These are phyloP conservation scores for Lordiphosa clarofinis DNA, from an alignment of 1,140 invertebrate genomes.

Conservation along the genomic window DNA sequence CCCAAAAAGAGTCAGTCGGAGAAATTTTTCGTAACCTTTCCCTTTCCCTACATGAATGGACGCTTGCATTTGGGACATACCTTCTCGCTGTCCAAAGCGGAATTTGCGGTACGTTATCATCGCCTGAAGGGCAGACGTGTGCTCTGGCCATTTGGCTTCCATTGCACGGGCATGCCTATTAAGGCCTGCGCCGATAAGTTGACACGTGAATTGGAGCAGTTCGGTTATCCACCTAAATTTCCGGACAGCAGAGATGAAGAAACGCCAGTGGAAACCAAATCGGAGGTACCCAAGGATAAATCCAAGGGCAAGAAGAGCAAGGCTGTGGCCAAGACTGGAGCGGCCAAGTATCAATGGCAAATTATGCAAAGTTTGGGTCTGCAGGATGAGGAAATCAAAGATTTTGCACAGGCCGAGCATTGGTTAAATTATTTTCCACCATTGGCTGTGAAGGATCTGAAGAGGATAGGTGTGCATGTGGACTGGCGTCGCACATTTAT, in stretches of 20 bases:
- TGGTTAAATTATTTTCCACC: conserved; percentile 99
- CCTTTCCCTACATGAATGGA: conserved; percentile 99
- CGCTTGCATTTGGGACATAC: conserved; percentile 98
- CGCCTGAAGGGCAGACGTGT: conserved; percentile 94
- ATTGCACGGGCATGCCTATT: conserved; percentile 98
- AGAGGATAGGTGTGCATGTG: conserved; percentile 93
- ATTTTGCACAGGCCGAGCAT: conserved; percentile 94
- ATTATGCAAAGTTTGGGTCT: conserved; percentile 98
- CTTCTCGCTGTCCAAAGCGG: conserved; percentile 98
- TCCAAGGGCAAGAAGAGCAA: conserved; percentile 99
- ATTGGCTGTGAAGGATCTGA: conserved; percentile 91
- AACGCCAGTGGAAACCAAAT: conserved; percentile 80
- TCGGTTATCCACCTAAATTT: conserved; percentile 96
- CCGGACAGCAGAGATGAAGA: conserved; percentile 84
- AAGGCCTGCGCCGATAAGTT: conserved; percentile 99
- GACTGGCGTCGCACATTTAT: conserved; percentile 99
- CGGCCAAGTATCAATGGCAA: conserved; percentile 98
- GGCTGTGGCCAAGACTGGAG: conserved; percentile 94
- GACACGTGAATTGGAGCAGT: conserved; percentile 94
- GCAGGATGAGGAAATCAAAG: conserved; percentile 92
- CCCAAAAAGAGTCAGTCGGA: conserved; percentile 83
- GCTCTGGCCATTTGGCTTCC: conserved; percentile 98
- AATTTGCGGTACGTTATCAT: conserved; percentile 96
- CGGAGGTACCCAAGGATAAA: conserved; percentile 91
- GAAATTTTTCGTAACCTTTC: conserved; percentile 97